These are phyloP conservation scores for Rhagonycha fulva DNA, from an alignment of 2,888 invertebrate genomes.

Conservation along the genomic window DNA sequence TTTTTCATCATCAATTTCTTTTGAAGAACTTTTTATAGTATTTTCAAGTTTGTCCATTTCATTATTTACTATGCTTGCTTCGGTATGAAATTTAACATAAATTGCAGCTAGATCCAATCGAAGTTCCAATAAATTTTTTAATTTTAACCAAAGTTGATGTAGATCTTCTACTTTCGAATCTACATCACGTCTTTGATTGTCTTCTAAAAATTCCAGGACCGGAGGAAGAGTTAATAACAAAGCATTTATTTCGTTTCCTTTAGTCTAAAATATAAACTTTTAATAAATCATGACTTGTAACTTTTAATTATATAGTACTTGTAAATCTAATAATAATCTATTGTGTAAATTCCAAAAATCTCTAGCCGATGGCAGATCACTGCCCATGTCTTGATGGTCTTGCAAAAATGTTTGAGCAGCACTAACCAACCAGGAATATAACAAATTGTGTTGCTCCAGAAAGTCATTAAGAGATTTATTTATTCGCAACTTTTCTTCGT, in stretches of 20 bases:
- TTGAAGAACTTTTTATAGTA: constrained; percentile 56
- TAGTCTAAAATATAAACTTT: constrained; percentile 56
- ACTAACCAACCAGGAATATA: constrained; percentile 75
- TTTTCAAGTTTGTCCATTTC: constrained; percentile 70
- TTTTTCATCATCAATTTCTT: constrained; percentile 58
- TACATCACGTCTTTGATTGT: constrained; percentile 66
- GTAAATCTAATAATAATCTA: constrained; percentile 72
- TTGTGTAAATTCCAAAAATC: constrained; percentile 77
- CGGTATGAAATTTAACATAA: constrained; percentile 74
- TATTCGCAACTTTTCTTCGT: constrained; percentile 71
- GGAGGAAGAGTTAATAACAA: constrained; percentile 66
- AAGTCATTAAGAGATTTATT: constrained; percentile 71
- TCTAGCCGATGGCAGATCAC: constrained; percentile 64
- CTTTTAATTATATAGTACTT: constrained; percentile 57
- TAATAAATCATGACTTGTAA: neutral
- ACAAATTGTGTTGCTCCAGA: constrained; percentile 68
- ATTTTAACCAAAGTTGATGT: constrained; percentile 66
- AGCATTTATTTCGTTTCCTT: constrained; percentile 69
- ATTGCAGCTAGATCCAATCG: constrained; percentile 69
- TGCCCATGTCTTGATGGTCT: constrained; percentile 77
- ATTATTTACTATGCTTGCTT: constrained; percentile 66
- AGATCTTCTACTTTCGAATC: constrained; percentile 66
- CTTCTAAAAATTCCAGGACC: constrained; percentile 66
- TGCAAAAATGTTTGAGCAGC: constrained; percentile 75
- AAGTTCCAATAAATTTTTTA: constrained; percentile 63